Evolutionary conservation across 2,888 invertebrate genomes (phyloP).

Genomic region (Drosophila paramelanica): DNA sequence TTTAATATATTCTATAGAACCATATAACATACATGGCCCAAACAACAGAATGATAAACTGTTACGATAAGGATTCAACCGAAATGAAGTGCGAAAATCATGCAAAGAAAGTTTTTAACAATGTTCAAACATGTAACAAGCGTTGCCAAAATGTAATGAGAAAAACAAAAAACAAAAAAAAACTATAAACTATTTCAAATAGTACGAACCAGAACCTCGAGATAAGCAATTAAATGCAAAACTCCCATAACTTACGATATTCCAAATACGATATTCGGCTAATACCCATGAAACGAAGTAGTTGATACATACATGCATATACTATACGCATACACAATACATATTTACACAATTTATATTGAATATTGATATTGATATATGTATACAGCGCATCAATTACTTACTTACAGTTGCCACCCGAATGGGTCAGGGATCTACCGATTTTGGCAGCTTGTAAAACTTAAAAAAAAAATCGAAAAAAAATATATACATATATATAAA

Average conservation of each 20-base stretch:
- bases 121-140: slow-evolving; percentile 67
- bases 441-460: slow-evolving; percentile 24
- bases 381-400: slow-evolving; percentile 52
- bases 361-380: slow-evolving; percentile 39
- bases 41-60: slow-evolving; percentile 15
- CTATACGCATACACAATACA: slow-evolving; percentile 13
- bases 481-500: slow-evolving; percentile 8
- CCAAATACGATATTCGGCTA: slow-evolving; percentile 53
- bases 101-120: slow-evolving; percentile 34
- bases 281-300: slow-evolving; percentile 18
- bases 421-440: slow-evolving; percentile 18
- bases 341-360: slow-evolving; percentile 31
- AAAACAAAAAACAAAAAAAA: slow-evolving; percentile 34
- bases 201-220: slow-evolving; percentile 57
- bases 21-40: slow-evolving; percentile 23
- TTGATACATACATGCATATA: slow-evolving; percentile 15
- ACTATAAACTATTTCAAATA: slow-evolving; percentile 60
- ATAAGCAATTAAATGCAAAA: slow-evolving; percentile 42
- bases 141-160: slow-evolving; percentile 81
- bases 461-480: slow-evolving; percentile 1
- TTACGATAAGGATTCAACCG: slow-evolving; percentile 24
- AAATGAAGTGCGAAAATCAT: slow-evolving; percentile 64
- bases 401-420: slow-evolving; percentile 28
- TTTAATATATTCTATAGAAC: slow-evolving; percentile 7
- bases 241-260: slow-evolving; percentile 52